These are phyloP conservation scores for Bradypus variegatus DNA, from an alignment of 2,797 vertebrate species.

Conservation along the genomic window DNA sequence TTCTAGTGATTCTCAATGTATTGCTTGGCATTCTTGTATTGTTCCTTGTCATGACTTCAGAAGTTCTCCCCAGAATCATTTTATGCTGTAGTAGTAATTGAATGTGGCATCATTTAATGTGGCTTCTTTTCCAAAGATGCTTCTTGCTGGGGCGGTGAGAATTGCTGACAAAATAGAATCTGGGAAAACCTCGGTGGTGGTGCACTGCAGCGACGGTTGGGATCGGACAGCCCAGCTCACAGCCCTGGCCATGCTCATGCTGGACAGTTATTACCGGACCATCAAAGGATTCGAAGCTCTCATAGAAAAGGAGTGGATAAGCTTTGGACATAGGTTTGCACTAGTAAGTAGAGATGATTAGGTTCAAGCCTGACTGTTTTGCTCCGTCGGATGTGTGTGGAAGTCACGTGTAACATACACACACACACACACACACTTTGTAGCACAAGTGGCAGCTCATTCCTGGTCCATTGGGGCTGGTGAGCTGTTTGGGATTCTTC, in stretches of 20 bases:
- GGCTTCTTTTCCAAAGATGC: slow-evolving; percentile 74
- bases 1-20: background rate
- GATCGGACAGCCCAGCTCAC: slow-evolving; percentile 92
- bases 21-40: background rate
- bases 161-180: slow-evolving; percentile 92
- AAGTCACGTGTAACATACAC: background rate
- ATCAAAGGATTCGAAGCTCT: slow-evolving; percentile 87
- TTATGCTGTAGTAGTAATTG: background rate
- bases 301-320: slow-evolving; percentile 96
- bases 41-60: background rate
- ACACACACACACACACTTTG: background rate
- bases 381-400: background rate
- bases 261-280: slow-evolving; percentile 92
- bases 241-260: slow-evolving; percentile 93
- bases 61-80: slow-evolving; percentile 5
- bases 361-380: background rate
- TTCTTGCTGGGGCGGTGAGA: slow-evolving; percentile 87
- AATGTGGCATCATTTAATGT: slow-evolving; percentile 8
- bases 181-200: slow-evolving; percentile 90
- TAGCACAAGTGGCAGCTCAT: background rate
- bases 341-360: slow-evolving; percentile 77
- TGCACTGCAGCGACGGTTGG: slow-evolving; percentile 96
- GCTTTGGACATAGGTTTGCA: slow-evolving; percentile 92
- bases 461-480: background rate
- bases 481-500: background rate